phyloP scores from a whole-genome alignment of 2,797 vertebrate genomes.

The Artibeus jamaicensis region DNA sequence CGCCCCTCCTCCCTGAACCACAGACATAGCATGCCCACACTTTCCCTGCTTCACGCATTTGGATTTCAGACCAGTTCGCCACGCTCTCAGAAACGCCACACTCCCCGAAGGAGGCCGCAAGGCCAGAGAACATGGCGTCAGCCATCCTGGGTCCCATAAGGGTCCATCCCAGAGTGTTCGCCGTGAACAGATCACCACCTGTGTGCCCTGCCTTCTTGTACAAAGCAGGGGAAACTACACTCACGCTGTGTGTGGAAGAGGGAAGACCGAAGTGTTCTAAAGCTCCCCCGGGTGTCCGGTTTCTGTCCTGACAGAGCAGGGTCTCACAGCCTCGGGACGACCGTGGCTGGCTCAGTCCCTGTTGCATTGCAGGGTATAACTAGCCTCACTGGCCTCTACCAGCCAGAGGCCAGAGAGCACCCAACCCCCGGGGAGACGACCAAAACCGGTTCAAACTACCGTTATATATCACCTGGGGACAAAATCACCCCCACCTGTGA shows the following conservation, averaged over 20 bases:
- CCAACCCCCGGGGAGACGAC: too few species aligned
- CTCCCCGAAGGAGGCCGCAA: neutral
- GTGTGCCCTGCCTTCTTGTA: neutral
- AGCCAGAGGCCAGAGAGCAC: neutral
- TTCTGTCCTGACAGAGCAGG: neutral
- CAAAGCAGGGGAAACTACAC: neutral
- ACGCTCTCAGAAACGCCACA: neutral
- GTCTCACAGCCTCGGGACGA: neutral
- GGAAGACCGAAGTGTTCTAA: neutral
- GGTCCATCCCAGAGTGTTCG: fast-evolving
- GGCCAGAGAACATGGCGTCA: neutral
- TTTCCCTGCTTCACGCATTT: neutral
- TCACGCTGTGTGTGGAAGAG: neutral
- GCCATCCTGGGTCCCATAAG: neutral
- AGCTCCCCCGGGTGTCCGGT: neutral
- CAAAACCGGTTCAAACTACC: neutral
- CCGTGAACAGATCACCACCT: neutral
- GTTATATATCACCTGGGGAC: neutral
- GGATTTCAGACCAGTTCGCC: neutral
- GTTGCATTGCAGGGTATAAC: fast-evolving
- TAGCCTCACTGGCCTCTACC: too few species aligned
- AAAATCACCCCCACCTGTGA: neutral
- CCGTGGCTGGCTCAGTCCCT: neutral
- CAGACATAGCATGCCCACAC: neutral
- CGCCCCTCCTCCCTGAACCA: neutral